Base-by-base conservation (phyloP, 2,797 vertebrate genomes). In the Urocyon cinereoargenteus region DNA sequence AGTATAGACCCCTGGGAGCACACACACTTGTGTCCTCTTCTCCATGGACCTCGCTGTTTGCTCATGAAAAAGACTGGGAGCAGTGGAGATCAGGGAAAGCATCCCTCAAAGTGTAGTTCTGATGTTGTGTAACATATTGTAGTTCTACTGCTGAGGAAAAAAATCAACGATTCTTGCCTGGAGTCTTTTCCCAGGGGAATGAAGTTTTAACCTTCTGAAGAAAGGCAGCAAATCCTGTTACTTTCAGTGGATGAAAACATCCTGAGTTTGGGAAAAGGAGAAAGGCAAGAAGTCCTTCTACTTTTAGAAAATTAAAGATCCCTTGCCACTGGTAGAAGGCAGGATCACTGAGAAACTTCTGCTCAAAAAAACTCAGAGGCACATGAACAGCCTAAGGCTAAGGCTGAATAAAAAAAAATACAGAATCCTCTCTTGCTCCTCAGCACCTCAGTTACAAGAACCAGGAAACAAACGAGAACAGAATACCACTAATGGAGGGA, bases 401-500 rank as follows among this genome's bases (percentile, higher is more conserved):
- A 86, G 16, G 3, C 3, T 66, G 11, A 79, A 11, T 57, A n/a
- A 19, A 61, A 61, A 61, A 24, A 26, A 15, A 55, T 2, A 24
- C 0, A 22, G 36, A 36, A 78, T 7, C 2, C 5, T 40, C 21
- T 31, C 13, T 9, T 61, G 26, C 4, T 61, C 57, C 36, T 59
- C 1, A 49, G 3, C 10, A n/a, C 15, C 16, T 79, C 86, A 51
- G 15, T 19, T 51, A n/a, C 1, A n/a, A 75, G 28, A 34, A 49
- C 24, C 4, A 49, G 16, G 21, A 51, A 91, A 53, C 10, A 14
- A 66, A 36, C 13, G 75, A 40, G 3, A 34, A 36, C 24, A 24
- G 40, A 51, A 18, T 31, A 28, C 2, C 2, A 3, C 12, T 26
- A 9, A 22, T 0, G 0, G 53, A 53, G 19, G 45, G 5, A 70